Evolutionary conservation across 1,140 invertebrate species (phyloP).

Genomic region (Heliothis subflexa): DNA sequence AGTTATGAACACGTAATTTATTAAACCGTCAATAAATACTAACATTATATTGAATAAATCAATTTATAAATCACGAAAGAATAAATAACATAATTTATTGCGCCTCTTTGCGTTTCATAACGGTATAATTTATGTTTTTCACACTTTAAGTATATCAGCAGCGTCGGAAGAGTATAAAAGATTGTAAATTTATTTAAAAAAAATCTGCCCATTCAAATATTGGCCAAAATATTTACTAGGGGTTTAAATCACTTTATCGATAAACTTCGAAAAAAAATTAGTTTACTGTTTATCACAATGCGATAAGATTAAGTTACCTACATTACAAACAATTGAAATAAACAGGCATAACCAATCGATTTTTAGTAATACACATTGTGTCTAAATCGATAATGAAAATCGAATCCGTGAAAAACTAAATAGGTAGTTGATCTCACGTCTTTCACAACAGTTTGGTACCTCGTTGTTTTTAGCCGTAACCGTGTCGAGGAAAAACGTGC

Average conservation of each 20-base stretch:
- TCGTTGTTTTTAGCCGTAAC: conserved; percentile 70
- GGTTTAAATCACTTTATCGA: no score
- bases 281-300: no score
- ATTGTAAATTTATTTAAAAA: no score
- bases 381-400: conserved; percentile 22
- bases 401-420: conserved; percentile 4
- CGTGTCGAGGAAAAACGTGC: conserved; percentile 83
- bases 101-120: not conserved
- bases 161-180: no score
- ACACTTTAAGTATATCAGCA: not conserved
- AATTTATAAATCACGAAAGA: no score
- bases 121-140: not conserved
- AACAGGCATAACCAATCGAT: conserved; percentile 1
- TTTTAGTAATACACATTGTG: conserved; percentile 11
- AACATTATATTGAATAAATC: no score
- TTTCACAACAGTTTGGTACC: conserved; percentile 70
- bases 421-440: conserved; percentile 14
- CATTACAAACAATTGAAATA: not conserved
- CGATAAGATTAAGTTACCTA: not conserved
- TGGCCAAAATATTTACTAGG: no score
- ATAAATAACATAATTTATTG: no score
- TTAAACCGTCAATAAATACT: no score
- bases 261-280: no score
- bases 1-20: no score
- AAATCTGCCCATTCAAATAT: no score